Conservation (phyloP, 1,140 invertebrate species). For the Zaprionus taronus region DNA sequence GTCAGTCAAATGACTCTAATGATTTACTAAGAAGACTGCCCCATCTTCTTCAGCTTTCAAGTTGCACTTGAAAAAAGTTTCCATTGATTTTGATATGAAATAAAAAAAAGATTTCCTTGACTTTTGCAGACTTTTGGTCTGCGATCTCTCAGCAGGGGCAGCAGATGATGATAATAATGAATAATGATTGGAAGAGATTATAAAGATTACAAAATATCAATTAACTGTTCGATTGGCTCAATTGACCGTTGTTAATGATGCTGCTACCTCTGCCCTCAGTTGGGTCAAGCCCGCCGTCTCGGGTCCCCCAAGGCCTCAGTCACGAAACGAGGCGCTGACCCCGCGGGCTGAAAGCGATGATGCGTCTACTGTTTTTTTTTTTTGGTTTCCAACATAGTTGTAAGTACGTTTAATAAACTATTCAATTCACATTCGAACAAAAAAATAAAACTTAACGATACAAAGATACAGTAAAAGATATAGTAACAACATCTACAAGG, state of each 20-base stretch:
- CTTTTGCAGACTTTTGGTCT: neutral
- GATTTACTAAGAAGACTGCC: neutral
- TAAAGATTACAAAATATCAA: neutral
- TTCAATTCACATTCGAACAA: slow-evolving; percentile 26
- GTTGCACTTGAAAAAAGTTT: neutral
- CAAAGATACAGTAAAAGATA: slow-evolving; percentile 49
- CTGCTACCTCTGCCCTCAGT: neutral
- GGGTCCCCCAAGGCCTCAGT: neutral
- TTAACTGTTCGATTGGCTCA: slow-evolving; percentile 27
- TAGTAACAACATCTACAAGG: slow-evolving; percentile 58
- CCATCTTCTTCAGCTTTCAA: neutral
- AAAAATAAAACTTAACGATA: slow-evolving; percentile 51
- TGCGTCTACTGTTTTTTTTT: no score
- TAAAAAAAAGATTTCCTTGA: neutral
- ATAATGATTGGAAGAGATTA: neutral
- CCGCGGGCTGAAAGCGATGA: neutral
- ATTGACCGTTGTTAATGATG: slow-evolving; percentile 15
- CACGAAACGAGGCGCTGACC: neutral
- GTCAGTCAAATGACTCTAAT: neutral
- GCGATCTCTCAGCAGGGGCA: neutral
- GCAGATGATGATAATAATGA: neutral
- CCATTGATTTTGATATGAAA: neutral
- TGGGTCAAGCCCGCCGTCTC: neutral
- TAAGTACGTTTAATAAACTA: slow-evolving; percentile 43
- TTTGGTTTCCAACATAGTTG: slow-evolving; percentile 43